phyloP scores from a whole-genome alignment of 2,113 vertebrate genomes.

The Nothoprocta pentlandii region DNA sequence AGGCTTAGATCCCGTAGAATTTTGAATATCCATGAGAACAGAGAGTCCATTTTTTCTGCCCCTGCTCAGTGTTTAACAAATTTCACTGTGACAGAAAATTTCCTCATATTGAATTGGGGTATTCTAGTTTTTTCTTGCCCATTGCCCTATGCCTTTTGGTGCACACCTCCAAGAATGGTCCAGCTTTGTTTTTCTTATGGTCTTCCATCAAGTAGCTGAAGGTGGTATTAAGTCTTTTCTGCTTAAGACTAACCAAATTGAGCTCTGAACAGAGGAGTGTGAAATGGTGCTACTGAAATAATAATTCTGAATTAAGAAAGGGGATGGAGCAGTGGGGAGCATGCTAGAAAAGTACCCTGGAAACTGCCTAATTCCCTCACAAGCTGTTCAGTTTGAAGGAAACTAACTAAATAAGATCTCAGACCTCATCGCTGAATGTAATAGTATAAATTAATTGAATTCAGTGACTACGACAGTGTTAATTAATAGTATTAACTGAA shows the following conservation, averaged over 20 bases:
- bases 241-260: neutral
- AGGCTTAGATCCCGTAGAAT: neutral
- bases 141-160: neutral
- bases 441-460: neutral
- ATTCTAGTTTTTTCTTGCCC: neutral
- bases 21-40: neutral
- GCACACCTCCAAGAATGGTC: neutral
- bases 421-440: neutral
- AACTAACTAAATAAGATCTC: neutral
- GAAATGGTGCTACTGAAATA: neutral
- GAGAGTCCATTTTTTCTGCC: neutral
- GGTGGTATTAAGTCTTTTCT: neutral
- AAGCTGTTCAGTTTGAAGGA: neutral
- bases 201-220: neutral
- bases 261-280: neutral
- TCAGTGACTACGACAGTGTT: neutral
- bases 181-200: neutral
- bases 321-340: neutral
- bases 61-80: neutral
- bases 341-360: neutral
- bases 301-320: neutral
- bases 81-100: neutral
- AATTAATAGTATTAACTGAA: neutral
- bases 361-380: neutral
- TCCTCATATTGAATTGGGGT: neutral